phyloP scores from a whole-genome alignment of 2,797 vertebrate genomes.

The Choloepus didactylus region DNA sequence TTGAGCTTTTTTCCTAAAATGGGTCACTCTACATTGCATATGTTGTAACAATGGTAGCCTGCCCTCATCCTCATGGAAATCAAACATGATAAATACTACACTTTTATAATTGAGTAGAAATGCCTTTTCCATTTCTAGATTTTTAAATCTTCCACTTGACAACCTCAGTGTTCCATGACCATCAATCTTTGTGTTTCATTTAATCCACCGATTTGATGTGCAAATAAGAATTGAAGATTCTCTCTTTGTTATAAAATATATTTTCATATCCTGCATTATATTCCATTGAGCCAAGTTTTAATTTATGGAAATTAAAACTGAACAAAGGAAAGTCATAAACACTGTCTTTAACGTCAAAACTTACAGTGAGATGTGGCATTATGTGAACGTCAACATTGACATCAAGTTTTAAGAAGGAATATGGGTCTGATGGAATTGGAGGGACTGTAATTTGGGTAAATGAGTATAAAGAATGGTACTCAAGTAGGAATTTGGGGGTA shows the following conservation, averaged over 20 bases:
- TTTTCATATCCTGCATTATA: not conserved
- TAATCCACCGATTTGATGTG: conserved; percentile 39
- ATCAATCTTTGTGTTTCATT: conserved; percentile 44
- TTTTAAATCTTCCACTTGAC: conserved; percentile 35
- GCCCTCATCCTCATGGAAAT: not conserved
- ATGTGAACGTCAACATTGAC: not conserved
- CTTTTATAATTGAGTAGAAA: not conserved
- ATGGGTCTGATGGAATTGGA: not conserved
- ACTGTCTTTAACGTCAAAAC: not conserved
- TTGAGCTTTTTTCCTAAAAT: not conserved
- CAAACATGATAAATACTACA: not conserved
- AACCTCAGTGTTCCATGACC: not conserved
- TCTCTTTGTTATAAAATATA: not conserved
- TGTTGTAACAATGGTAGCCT: not conserved
- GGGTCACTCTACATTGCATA: not conserved
- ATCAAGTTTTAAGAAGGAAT: not conserved
- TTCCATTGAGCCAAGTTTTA: not conserved
- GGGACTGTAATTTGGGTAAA: not conserved
- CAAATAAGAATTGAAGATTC: conserved; percentile 47
- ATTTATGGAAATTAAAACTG: conserved; percentile 57
- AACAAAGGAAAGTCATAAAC: not conserved
- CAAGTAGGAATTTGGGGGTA: not conserved
- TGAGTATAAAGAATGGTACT: not conserved
- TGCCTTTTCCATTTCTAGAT: not conserved
- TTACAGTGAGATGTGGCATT: not conserved